Evolutionary conservation across 2,113 vertebrate species (phyloP).

Genomic region (Cryptotis parvus): DNA sequence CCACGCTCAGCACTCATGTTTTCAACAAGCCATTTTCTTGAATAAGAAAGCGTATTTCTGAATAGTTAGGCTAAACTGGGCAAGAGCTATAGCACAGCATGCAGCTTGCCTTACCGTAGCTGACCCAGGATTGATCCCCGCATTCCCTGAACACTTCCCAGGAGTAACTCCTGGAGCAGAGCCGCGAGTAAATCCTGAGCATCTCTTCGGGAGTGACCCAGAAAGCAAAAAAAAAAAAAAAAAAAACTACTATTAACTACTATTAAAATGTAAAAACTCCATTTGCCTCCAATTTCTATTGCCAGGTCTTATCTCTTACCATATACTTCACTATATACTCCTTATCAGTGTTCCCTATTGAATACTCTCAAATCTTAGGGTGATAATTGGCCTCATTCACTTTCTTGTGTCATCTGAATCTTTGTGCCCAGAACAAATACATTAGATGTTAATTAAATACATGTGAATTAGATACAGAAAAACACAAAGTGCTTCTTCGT

Average conservation of each 20-base stretch:
- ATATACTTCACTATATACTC: background rate
- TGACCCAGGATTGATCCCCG: no score
- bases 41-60: no score
- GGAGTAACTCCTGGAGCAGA: no score
- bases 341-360: background rate
- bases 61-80: no score
- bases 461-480: background rate
- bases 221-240: no score
- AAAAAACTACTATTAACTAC: background rate
- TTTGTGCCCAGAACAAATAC: background rate
- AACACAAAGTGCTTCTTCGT: background rate
- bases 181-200: no score
- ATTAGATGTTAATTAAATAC: background rate
- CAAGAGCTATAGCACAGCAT: no score
- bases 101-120: no score
- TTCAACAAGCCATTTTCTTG: slow-evolving; percentile 15
- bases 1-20: background rate
- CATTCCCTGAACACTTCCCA: no score
- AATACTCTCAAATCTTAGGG: background rate
- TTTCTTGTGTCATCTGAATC: background rate
- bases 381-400: background rate
- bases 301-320: background rate
- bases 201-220: no score
- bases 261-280: background rate
- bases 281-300: background rate